Percentiles rank a stretch among this genome's conserved stretches.
Conservation (phyloP, 2,888 invertebrate genomes). For the Macrosoma leucophasiata region DNA sequence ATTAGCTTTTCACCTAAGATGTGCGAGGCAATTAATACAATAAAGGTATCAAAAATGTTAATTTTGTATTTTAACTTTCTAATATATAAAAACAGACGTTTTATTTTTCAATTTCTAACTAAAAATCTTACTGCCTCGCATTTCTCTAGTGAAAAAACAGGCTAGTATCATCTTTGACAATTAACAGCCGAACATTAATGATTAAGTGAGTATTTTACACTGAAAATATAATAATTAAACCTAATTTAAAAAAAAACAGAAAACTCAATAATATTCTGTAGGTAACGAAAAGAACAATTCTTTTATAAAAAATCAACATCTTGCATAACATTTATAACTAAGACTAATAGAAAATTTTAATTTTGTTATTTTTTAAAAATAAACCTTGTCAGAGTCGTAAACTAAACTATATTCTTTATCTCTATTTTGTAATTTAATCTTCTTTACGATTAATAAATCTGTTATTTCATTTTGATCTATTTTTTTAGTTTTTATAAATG, state of each 20-base stretch:
- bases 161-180: no score
- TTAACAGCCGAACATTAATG: no score
- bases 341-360: background rate
- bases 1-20: no score
- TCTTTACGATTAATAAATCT: conserved; percentile 8
- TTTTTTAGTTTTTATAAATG: conserved; percentile 6
- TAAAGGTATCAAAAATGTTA: no score
- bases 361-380: background rate
- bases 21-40: no score
- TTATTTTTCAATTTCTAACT: no score
- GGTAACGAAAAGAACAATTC: background rate
- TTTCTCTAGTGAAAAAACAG: no score
- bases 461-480: conserved; percentile 8
- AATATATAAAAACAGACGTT: no score
- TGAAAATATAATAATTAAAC: background rate
- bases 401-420: conserved; percentile 1
- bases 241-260: background rate
- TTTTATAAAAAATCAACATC: background rate
- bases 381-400: conserved; percentile 1
- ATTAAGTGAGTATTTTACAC: no score
- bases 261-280: background rate
- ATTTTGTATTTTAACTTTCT: no score
- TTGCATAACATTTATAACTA: background rate
- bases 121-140: no score
- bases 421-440: conserved; percentile 2